Base-by-base conservation (phyloP, 2,888 invertebrate species). In the Craniophora ligustri region DNA sequence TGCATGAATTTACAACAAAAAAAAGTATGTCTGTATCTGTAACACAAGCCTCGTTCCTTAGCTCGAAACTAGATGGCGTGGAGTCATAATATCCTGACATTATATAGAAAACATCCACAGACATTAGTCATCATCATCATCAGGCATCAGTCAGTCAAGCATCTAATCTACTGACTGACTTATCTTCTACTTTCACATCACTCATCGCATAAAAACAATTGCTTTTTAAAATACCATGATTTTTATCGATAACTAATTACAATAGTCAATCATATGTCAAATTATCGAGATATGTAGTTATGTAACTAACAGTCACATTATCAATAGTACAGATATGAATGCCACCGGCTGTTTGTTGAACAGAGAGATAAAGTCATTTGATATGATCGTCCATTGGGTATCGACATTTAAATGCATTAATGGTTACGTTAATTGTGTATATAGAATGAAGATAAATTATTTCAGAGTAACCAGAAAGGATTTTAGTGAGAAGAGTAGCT, bases 311-410 rank as follows among this genome's bases (percentile, higher is more conserved):
- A n/a, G n/a, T n/a, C n/a, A n/a, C n/a, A n/a, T 62, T 68, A 69
- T 67, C 64, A 40, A 46, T 47, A 13, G 10, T 35, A 32, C 41
- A 57, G 48, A 61, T 59, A 31, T 39, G 13, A 30, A 30, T 21
- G 7, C 13, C 53, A 50, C 41, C 34, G 28, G 38, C 32, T 32
- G 34, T 0, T 13, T 51, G 32, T 36, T 34, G 44, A 1, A 26
- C n/a, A 38, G 15, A 16, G 31, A 51, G 70, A 75, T 69, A 70
- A 68, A 65, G 62, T 64, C 53, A 69, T 72, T 69, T 47, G 60
- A 67, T 57, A 39, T 48, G 19, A 59, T 67, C 69, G 61, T 61
- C 48, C 54, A 21, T 19, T 18, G 40, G 45, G 16, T 45, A 48
- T 66, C 53, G 50, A 49, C 40, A 49, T 51, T 59, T 34, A 41